Percentiles rank a stretch among this genome's conserved stretches.
Conservation (phyloP, 2,797 vertebrate species). For the Eospalax fontanierii region DNA sequence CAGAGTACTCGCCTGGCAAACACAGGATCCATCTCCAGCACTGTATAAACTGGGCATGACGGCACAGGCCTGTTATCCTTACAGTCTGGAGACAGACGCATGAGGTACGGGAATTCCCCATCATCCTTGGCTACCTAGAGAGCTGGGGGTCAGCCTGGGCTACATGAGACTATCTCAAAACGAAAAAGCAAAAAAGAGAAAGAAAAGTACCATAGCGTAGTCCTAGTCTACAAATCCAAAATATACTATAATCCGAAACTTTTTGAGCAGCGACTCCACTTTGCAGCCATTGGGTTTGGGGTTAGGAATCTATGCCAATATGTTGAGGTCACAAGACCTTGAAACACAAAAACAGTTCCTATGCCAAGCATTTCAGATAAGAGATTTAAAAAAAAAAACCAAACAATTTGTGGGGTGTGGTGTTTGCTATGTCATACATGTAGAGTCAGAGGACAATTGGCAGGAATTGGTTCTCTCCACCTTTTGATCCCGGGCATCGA, state of each 20-base stretch:
- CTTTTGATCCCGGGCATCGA: not conserved
- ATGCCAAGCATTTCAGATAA: not conserved
- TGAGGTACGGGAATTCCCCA: not conserved
- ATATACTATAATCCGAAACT: not conserved
- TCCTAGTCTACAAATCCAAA: not conserved
- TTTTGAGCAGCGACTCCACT: not conserved
- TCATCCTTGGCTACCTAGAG: not conserved
- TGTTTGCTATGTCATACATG: not conserved
- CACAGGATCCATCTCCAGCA: not conserved
- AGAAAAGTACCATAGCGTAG: not conserved
- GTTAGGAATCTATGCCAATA: not conserved
- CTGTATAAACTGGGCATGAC: not conserved
- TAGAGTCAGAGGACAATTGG: not conserved
- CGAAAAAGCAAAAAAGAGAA: not conserved
- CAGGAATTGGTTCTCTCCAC: not conserved
- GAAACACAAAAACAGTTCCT: not conserved
- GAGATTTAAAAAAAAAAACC: too few species aligned
- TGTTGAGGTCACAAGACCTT: not conserved
- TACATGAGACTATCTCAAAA: not conserved
- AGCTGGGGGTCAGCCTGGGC: not conserved
- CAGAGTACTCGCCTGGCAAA: not conserved
- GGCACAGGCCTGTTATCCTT: too few species aligned
- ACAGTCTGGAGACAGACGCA: too few species aligned
- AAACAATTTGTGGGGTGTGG: too few species aligned
- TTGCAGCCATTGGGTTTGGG: not conserved